Evolutionary conservation across 2,797 vertebrate species (phyloP), one percentile per base, ranked within the genome.

Genomic region (Halcyon leucocephala): DNA sequence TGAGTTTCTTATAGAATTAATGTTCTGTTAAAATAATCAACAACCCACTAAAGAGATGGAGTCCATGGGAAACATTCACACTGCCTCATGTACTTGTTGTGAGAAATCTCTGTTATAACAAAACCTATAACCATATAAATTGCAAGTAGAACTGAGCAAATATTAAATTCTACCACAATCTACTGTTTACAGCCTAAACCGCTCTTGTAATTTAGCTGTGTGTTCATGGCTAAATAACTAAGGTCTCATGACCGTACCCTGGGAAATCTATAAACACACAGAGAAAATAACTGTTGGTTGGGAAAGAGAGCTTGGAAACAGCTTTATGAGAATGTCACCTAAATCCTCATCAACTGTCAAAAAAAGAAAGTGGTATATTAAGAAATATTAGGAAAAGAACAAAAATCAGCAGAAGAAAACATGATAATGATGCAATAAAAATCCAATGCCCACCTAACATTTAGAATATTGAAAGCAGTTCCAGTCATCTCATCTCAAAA

Each of bases 201-300:
- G 37, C 15, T 52, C 67, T 58, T 82, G 71, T 66, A 89, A 81
- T 97, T 91, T 49, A 74, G 31, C 22, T 66, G 28, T 85, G 46
- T 91, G 90, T 92, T 91, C 74, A 71, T 70, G 55, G 79, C 55
- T 76, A 95, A 89, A 87, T 92, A 74, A 70, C 67, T 70, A 58
- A 77, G 3, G 9, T 73, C 28, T 89, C 44, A 29, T 66, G 54
- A 11, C 22, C 64, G 28, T 66, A 91, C 55, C 44, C 35, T 78
- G 82, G 67, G 72, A 95, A 89, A 88, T 92, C 52, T 92, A 51
- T 87, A 83, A 91, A 89, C 60, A 88, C 51, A 73, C 33, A 60
- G 60, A 31, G 55, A 95, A 93, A 94, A 87, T 66, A 89, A 60
- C 67, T 91, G 28, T 70, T 80, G 35, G 64, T 57, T 82, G 33